These are phyloP conservation scores for Stictonetta naevosa DNA, from an alignment of 2,113 vertebrate genomes.

Conservation along the genomic window DNA sequence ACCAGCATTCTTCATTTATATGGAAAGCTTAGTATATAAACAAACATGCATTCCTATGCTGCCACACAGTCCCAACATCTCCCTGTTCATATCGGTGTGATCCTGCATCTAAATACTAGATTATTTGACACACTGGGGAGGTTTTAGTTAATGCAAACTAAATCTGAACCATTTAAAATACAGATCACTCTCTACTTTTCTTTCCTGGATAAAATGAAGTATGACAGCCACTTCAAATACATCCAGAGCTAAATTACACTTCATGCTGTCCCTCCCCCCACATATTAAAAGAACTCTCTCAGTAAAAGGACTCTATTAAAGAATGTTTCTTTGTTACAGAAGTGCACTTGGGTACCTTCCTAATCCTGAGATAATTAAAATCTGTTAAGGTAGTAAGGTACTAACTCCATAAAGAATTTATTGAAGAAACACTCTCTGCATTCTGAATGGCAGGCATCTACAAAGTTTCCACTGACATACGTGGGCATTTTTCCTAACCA, in stretches of 20 bases:
- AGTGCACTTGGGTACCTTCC: neutral
- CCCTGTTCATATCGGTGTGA: neutral
- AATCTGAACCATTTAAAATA: neutral
- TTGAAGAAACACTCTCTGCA: neutral
- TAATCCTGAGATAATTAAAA: conserved; percentile 27
- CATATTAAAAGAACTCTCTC: neutral
- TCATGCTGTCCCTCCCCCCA: fast-evolving
- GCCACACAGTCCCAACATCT: neutral
- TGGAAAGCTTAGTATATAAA: neutral
- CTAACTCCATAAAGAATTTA: neutral
- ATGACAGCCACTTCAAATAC: neutral
- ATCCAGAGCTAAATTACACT: neutral
- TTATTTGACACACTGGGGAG: neutral
- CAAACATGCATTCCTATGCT: neutral
- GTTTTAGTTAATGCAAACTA: neutral
- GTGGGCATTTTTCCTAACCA: neutral
- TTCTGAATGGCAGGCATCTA: neutral
- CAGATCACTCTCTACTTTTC: neutral
- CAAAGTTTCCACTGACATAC: neutral
- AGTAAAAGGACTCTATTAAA: neutral
- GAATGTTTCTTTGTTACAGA: neutral
- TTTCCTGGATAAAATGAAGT: neutral
- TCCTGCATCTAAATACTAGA: neutral
- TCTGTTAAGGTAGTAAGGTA: neutral
- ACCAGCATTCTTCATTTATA: neutral